A percentile compares a stretch with the other conserved stretches of the same genome.
Conservation (phyloP, 37 sponge, comb jelly and placozoan species). For the Lycopodina hypogea region DNA sequence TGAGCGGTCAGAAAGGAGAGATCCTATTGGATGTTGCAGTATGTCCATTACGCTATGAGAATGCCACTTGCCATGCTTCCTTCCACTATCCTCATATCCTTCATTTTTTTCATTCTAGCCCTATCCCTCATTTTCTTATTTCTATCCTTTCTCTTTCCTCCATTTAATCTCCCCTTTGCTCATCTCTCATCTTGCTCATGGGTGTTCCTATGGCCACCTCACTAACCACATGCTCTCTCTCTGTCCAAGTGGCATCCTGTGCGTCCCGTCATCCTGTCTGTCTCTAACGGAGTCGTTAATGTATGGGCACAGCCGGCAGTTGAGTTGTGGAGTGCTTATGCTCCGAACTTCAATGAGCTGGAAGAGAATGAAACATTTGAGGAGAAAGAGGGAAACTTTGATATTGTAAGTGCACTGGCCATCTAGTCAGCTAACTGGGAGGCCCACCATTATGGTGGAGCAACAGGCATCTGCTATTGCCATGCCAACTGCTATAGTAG, state of each 20-base stretch:
- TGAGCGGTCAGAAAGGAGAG: slow-evolving; percentile 98
- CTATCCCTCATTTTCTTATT: too few species aligned
- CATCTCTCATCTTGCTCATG: slow-evolving; percentile 4
- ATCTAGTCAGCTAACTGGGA: neutral
- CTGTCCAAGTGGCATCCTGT: slow-evolving; percentile 90
- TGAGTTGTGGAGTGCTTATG: slow-evolving; percentile 97
- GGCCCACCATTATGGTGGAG: slow-evolving; percentile 21
- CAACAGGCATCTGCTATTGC: slow-evolving; percentile 33
- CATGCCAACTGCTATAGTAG: neutral
- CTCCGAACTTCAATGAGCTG: slow-evolving; percentile 97
- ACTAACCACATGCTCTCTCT: neutral
- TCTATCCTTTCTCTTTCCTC: neutral
- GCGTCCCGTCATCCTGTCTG: slow-evolving; percentile 90
- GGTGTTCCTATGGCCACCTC: neutral
- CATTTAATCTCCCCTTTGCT: neutral
- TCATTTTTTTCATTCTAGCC: neutral
- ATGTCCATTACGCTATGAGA: neutral
- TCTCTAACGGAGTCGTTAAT: slow-evolving; percentile 92
- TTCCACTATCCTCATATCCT: neutral
- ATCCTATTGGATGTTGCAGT: slow-evolving; percentile 87
- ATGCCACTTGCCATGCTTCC: slow-evolving; percentile 1
- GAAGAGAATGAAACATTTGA: slow-evolving; percentile 97
- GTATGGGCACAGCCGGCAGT: slow-evolving; percentile 90
- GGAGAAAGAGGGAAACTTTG: slow-evolving; percentile 95
- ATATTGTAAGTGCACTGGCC: slow-evolving; percentile 60